Conservation (phyloP, 2,888 invertebrate genomes). For the Willowsia nigromaculata region DNA sequence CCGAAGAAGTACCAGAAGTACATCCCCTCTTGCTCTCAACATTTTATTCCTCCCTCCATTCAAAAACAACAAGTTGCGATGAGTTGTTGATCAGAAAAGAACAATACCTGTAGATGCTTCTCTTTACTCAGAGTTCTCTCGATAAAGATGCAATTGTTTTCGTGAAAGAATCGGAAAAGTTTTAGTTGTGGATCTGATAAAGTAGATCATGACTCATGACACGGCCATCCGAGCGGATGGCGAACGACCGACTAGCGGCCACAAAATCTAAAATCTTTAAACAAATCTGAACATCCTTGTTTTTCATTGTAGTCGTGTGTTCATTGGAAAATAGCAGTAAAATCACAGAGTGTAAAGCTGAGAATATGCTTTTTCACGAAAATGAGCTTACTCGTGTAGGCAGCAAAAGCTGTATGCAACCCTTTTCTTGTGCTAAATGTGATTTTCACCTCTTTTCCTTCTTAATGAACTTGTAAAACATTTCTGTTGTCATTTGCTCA, state of each 20-base stretch:
- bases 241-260: slow-evolving; percentile 14
- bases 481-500: slow-evolving; percentile 36
- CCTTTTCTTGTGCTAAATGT: not conserved
- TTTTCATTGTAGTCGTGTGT: slow-evolving; percentile 1
- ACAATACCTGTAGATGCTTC: slow-evolving; percentile 4
- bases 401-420: slow-evolving; percentile 3
- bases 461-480: slow-evolving; percentile 50
- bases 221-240: slow-evolving; percentile 2
- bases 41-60: slow-evolving; percentile 5
- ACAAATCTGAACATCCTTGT: not conserved
- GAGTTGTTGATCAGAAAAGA: not conserved
- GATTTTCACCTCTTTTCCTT: slow-evolving; percentile 16
- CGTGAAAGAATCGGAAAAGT: not conserved
- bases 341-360: no score
- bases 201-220: slow-evolving; percentile 55
- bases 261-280: not conserved
- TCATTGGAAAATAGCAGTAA: not conserved
- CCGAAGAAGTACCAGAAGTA: not conserved
- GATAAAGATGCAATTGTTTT: slow-evolving; percentile 12
- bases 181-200: slow-evolving; percentile 30
- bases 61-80: not conserved
- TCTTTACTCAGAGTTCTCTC: no score
- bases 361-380: no score
- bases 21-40: not conserved
- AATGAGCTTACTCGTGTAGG: not conserved